These are phyloP conservation scores for Megatriorchis doriae DNA, from an alignment of 2,113 vertebrate genomes.

Conservation along the genomic window DNA sequence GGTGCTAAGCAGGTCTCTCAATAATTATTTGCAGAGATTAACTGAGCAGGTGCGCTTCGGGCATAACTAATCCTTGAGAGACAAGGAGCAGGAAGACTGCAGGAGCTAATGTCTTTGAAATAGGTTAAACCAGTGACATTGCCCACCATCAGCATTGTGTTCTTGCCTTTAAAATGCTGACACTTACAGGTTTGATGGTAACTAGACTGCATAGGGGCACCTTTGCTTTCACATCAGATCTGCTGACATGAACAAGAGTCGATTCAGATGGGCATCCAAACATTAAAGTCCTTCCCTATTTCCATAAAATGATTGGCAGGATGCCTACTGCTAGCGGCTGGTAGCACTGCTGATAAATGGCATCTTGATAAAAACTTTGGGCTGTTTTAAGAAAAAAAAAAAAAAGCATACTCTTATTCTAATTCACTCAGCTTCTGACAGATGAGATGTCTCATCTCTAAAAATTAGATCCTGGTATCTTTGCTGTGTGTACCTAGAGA, in stretches of 20 bases:
- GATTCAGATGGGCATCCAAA: conserved; percentile 64
- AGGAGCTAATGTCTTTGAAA: conserved; percentile 23
- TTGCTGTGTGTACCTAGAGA: background rate
- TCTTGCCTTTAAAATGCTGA: conserved; percentile 63
- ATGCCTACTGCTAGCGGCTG: conserved; percentile 24
- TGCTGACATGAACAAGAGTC: conserved; percentile 71
- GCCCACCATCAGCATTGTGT: conserved; percentile 58
- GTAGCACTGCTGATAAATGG: conserved; percentile 23
- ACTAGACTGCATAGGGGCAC: conserved; percentile 65
- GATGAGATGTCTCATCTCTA: conserved; percentile 28
- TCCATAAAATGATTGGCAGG: conserved; percentile 65
- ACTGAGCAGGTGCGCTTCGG: background rate
- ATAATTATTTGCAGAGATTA: conserved; percentile 41
- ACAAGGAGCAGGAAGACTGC: conserved; percentile 22
- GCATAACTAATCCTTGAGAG: conserved; percentile 39
- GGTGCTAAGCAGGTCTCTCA: background rate
- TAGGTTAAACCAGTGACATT: conserved; percentile 66
- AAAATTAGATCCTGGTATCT: background rate
- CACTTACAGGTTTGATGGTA: conserved; percentile 42
- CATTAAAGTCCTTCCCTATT: conserved; percentile 60
- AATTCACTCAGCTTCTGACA: conserved; percentile 28
- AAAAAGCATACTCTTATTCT: background rate
- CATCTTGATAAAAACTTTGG: conserved; percentile 53
- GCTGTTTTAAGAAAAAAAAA: background rate
- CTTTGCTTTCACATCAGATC: conserved; percentile 75